These are phyloP conservation scores for Drosophila formosana DNA, from an alignment of 2,888 invertebrate species.

Conservation along the genomic window DNA sequence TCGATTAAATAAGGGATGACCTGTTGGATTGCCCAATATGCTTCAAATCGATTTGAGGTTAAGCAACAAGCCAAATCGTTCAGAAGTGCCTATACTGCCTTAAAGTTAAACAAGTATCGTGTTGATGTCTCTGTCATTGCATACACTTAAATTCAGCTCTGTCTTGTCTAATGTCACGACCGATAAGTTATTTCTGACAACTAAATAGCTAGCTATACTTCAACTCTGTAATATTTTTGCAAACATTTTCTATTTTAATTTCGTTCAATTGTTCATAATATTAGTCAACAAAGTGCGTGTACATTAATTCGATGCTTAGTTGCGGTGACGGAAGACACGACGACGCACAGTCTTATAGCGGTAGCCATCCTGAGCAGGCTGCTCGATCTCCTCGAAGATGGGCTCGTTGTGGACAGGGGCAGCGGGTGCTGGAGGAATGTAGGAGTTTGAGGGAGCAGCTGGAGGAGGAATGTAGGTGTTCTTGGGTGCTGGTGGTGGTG, in stretches of 20 bases:
- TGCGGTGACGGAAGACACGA: slow-evolving; percentile 76
- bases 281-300: slow-evolving; percentile 61
- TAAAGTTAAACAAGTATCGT: too few species aligned
- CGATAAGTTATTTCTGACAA: too few species aligned
- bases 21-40: slow-evolving; percentile 57
- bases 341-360: slow-evolving; percentile 76
- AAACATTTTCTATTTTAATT: slow-evolving; percentile 12
- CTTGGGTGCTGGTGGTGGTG: slow-evolving; percentile 43
- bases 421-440: slow-evolving; percentile 61
- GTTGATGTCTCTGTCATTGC: too few species aligned
- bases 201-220: background rate
- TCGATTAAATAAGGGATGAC: slow-evolving; percentile 44
- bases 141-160: too few species aligned
- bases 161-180: too few species aligned
- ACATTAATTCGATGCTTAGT: slow-evolving; percentile 34
- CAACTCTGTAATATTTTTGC: slow-evolving; percentile 36
- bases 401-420: slow-evolving; percentile 54
- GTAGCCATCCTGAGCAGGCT: slow-evolving; percentile 74
- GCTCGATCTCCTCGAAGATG: slow-evolving; percentile 61
- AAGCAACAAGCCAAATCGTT: slow-evolving; percentile 19
- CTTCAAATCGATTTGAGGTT: slow-evolving; percentile 35
- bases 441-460: slow-evolving; percentile 49
- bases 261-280: slow-evolving; percentile 43
- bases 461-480: slow-evolving; percentile 49
- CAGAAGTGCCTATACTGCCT: background rate